phyloP scores from a whole-genome alignment of 2,888 invertebrate species.

The Laspeyria flexula region DNA sequence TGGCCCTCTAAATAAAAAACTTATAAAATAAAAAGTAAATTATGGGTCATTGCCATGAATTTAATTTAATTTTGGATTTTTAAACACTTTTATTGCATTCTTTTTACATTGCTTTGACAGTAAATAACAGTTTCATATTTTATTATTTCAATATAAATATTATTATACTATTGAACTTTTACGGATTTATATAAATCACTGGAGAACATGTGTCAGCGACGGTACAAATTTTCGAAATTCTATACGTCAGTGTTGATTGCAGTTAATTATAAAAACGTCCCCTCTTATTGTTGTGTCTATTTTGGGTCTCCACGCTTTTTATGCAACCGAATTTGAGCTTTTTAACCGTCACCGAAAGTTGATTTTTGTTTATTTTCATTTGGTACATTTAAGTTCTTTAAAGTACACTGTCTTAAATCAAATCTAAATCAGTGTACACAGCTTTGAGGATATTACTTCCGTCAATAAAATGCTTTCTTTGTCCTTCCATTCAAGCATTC shows the following conservation, averaged over 20 bases:
- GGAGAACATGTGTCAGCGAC: conserved; percentile 45
- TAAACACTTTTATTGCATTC: too few species aligned
- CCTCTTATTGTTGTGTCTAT: conserved; percentile 80
- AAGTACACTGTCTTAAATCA: conserved; percentile 76
- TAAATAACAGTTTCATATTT: too few species aligned
- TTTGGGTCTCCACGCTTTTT: conserved; percentile 43
- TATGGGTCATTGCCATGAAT: too few species aligned
- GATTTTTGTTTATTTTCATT: conserved; percentile 30
- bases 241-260: conserved; percentile 86
- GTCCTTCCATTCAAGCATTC: conserved; percentile 43
- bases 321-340: conserved; percentile 26
- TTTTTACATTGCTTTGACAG: too few species aligned
- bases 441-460: conserved; percentile 79
- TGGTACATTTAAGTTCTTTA: conserved; percentile 62
- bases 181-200: too few species aligned
- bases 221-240: conserved; percentile 80
- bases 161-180: too few species aligned
- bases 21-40: too few species aligned
- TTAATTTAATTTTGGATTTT: too few species aligned
- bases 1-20: too few species aligned
- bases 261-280: conserved; percentile 85
- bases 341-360: conserved; percentile 24
- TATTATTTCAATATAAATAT: too few species aligned
- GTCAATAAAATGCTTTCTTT: conserved; percentile 75
- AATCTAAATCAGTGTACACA: conserved; percentile 77